Conservation (phyloP, 2,113 vertebrate genomes). For the Hemiscyllium ocellatum region DNA sequence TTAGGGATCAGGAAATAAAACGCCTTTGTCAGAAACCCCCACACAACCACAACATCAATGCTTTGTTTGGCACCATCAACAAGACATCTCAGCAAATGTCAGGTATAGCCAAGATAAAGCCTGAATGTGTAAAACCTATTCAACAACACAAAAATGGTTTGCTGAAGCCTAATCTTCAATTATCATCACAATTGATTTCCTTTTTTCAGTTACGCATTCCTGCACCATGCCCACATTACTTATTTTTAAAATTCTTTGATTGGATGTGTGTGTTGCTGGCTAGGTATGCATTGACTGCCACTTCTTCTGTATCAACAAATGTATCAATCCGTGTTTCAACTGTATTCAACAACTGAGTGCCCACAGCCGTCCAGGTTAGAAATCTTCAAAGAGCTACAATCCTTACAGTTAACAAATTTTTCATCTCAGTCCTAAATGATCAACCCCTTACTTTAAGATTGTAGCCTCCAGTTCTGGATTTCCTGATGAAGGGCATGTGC, state of each 20-base stretch:
- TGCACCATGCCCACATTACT: neutral
- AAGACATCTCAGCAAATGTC: neutral
- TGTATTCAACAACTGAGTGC: neutral
- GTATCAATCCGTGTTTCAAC: neutral
- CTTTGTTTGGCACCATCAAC: neutral
- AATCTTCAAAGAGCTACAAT: neutral
- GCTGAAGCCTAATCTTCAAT: neutral
- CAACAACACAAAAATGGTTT: neutral
- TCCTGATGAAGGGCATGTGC: no score
- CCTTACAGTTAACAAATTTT: neutral
- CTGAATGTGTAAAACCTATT: neutral
- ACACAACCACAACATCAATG: neutral
- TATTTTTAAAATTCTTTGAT: neutral
- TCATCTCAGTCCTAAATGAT: neutral
- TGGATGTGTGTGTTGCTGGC: no score
- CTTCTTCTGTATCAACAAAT: neutral
- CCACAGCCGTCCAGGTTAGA: neutral
- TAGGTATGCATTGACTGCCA: no score
- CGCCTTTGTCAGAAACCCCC: neutral
- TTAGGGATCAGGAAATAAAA: neutral
- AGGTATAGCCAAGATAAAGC: neutral
- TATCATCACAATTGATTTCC: neutral
- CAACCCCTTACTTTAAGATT: neutral
- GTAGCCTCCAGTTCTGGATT: neutral
- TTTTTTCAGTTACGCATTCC: neutral